Base-by-base conservation (phyloP, 2,888 invertebrate genomes). In the Myopa tessellatipennis region DNA sequence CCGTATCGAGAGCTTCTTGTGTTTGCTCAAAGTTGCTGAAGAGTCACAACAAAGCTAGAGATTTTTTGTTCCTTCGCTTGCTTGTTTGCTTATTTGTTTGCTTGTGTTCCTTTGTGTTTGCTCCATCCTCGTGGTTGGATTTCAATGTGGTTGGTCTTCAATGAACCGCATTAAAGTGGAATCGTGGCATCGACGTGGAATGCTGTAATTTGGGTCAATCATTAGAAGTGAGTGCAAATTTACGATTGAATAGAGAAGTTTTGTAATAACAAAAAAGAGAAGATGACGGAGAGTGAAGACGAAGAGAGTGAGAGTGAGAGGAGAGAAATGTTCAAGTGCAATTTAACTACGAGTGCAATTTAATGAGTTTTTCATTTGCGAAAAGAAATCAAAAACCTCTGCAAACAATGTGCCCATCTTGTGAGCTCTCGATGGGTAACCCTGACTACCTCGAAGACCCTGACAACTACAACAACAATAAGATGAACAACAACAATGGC, bases 401-500 rank as follows among this genome's bases (percentile, higher is more conserved):
- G 10, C 6, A 45, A 45, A 45, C 6, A 45, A 6, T 45, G 45
- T 45, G 45, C 45, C 6, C 45, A 45, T 45, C 45, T 45, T 45
- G 45, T 45, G 45, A 45, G 10, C 45, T 45, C 26, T 61, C 26
- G 34, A 3, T 36, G n/a, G 8, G 63, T 26, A 40, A 34, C 16
- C 14, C 38, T 67, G 67, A 40, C 45, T 55, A 6, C 55, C n/a
- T 10, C 55, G 55, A 55, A 4, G n/a, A 55, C 55, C 55, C 36
- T 38, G 38, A 45, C 45, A 3, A 2, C 10, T 45, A 45, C 16
- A 65, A 65, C 58, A 34, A 55, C 10, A 16, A 55, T 12, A 18
- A 73, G 61, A n/a, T 61, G 34, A 72, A 14, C 58, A 72, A 58
- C 14, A 8, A 14, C 73, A 61, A 58, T 73, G 26, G 16, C 12